Conservation (phyloP, 1,140 invertebrate genomes). For the Glomeris maerens region DNA sequence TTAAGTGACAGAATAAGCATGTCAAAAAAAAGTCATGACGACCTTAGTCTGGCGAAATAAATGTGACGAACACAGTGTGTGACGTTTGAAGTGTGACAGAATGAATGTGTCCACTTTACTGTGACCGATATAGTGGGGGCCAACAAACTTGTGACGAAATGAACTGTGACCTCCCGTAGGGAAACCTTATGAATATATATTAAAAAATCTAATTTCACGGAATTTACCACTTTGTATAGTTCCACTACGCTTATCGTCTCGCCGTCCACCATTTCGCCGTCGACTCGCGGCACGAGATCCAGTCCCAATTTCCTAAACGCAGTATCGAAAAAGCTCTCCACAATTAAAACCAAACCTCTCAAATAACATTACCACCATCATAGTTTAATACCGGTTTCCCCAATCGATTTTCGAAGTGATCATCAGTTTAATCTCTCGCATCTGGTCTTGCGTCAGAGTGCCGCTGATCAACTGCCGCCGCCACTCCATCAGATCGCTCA, state of each 20-base stretch:
- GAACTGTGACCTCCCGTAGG: too few species aligned
- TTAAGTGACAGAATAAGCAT: conserved; percentile 3
- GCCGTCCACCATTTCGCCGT: conserved; percentile 72
- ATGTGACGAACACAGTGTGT: too few species aligned
- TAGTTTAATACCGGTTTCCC: conserved; percentile 84
- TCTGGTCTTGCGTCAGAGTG: conserved; percentile 78
- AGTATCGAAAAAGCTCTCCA: conserved; percentile 30
- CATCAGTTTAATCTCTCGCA: conserved; percentile 62
- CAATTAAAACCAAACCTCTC: conserved; percentile 18
- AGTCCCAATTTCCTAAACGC: conserved; percentile 74
- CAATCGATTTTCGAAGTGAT: conserved; percentile 85
- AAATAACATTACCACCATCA: conserved; percentile 3
- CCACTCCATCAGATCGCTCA: conserved; percentile 73
- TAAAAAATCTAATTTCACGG: conserved; percentile 5
- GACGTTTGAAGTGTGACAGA: too few species aligned
- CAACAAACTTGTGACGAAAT: conserved; percentile 1
- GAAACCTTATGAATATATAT: neutral
- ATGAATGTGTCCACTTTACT: too few species aligned
- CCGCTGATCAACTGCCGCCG: conserved; percentile 64
- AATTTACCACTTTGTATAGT: conserved; percentile 59
- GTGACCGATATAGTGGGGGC: too few species aligned
- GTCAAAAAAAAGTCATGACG: too few species aligned
- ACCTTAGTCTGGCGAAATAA: too few species aligned
- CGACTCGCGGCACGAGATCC: conserved; percentile 75
- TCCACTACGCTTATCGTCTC: conserved; percentile 73